Evolutionary conservation across 2,113 vertebrate genomes (phyloP).

Genomic region (Puntigrus tetrazona): DNA sequence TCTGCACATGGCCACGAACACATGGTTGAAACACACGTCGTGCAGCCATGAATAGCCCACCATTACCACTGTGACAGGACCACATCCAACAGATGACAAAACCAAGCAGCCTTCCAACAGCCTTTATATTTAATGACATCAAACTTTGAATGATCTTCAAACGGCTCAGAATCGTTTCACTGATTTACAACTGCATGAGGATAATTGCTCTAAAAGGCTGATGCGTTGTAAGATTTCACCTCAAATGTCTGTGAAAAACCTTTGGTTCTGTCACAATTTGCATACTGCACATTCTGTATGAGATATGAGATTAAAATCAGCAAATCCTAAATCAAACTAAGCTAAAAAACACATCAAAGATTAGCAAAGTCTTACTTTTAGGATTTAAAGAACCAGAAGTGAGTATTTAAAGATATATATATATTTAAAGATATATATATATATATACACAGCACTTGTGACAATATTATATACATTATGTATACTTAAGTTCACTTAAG

Average conservation of each 20-base stretch:
- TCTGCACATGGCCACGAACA: not conserved
- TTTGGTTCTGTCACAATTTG: not conserved
- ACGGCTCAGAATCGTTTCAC: not conserved
- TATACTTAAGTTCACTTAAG: no score
- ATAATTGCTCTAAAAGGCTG: not conserved
- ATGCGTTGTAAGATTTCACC: no score
- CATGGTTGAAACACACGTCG: not conserved
- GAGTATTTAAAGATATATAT: not conserved
- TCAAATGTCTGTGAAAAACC: not conserved
- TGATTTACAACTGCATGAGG: not conserved
- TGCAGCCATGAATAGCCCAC: not conserved
- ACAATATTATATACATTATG: no score
- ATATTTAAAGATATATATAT: no score
- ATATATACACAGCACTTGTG: no score
- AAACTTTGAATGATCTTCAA: not conserved
- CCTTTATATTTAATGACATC: not conserved
- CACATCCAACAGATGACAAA: slow-evolving; percentile 20
- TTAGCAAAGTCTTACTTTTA: not conserved
- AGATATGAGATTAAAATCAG: not conserved
- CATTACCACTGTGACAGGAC: not conserved
- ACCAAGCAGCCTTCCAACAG: not conserved
- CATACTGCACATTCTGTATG: not conserved
- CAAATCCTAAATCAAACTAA: not conserved
- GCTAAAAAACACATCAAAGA: not conserved
- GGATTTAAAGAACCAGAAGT: no score